Percentiles rank a stretch among this genome's conserved stretches.
phyloP scores from a whole-genome alignment of 2,888 invertebrate species.

The Apamea epomidion region DNA sequence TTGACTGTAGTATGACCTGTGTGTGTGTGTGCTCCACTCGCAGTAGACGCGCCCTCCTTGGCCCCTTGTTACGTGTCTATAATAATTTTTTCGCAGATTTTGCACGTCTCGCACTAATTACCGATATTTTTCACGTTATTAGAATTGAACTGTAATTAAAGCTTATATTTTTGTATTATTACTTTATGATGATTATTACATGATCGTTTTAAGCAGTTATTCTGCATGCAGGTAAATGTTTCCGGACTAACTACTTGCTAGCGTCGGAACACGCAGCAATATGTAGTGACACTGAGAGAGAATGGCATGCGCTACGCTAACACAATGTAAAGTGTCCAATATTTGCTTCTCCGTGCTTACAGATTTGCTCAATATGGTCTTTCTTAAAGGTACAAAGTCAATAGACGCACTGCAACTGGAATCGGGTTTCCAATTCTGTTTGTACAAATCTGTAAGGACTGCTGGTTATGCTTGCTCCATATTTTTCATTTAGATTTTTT shows the following conservation, averaged over 20 bases:
- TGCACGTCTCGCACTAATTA: not conserved
- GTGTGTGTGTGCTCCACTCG: slow-evolving; percentile 2
- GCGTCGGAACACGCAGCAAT: slow-evolving; percentile 54
- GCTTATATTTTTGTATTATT: not conserved
- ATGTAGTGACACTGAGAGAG: slow-evolving; percentile 50
- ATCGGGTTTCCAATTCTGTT: not conserved
- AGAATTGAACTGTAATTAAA: not conserved
- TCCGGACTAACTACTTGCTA: slow-evolving; percentile 60
- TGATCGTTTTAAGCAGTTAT: slow-evolving; percentile 40
- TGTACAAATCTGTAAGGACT: slow-evolving; percentile 52
- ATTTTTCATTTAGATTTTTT: not conserved
- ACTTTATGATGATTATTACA: not conserved
- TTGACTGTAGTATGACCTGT: not conserved
- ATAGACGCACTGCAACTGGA: not conserved
- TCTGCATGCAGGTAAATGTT: slow-evolving; percentile 66
- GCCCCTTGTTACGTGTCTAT: not conserved
- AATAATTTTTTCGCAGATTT: not conserved
- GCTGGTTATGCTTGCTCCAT: slow-evolving; percentile 19
- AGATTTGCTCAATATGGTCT: slow-evolving; percentile 28
- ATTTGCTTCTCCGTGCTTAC: slow-evolving; percentile 42
- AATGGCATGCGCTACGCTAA: slow-evolving; percentile 54
- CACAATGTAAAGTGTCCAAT: slow-evolving; percentile 61
- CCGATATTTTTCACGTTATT: not conserved
- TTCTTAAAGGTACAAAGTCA: not conserved
- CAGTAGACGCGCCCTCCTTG: not conserved